Percentiles rank a stretch among this genome's conserved stretches.
Conservation (phyloP, 2,888 invertebrate species). For the Anaspis maculata region DNA sequence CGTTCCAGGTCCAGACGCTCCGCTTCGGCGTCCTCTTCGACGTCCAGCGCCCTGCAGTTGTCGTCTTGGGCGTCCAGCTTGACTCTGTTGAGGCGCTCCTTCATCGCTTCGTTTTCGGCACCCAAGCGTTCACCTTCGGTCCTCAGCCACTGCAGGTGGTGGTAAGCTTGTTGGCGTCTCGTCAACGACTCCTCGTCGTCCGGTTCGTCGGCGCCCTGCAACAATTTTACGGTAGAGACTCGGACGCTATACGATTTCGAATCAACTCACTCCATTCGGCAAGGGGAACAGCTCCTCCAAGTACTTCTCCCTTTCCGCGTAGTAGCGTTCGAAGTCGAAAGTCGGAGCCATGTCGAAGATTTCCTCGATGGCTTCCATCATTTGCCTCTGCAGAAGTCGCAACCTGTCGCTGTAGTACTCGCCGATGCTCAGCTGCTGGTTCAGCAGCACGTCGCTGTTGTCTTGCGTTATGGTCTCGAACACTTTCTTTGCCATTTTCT, state of each 20-base stretch:
- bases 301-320: constrained; percentile 28
- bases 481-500: constrained; percentile 32
- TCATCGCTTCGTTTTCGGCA: constrained; percentile 34
- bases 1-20: constrained; percentile 27
- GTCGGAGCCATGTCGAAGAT: constrained; percentile 32
- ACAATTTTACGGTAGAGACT: no score
- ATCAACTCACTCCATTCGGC: constrained; percentile 20
- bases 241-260: no score
- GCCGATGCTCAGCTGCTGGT: constrained; percentile 36
- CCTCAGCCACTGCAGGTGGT: constrained; percentile 37
- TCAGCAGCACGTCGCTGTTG: constrained; percentile 37
- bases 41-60: constrained; percentile 20
- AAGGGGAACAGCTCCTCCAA: constrained; percentile 26
- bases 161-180: constrained; percentile 35
- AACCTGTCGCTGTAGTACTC: constrained; percentile 31
- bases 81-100: constrained; percentile 29
- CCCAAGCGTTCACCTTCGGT: constrained; percentile 37
- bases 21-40: constrained; percentile 27
- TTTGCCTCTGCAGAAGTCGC: constrained; percentile 28
- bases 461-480: constrained; percentile 41
- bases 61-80: constrained; percentile 30
- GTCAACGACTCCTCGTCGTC: no score
- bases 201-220: no score
- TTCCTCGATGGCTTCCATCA: constrained; percentile 34
- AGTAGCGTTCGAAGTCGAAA: constrained; percentile 35